These are phyloP conservation scores for Corynorhinus townsendii DNA, from an alignment of 2,113 vertebrate genomes.

Conservation along the genomic window DNA sequence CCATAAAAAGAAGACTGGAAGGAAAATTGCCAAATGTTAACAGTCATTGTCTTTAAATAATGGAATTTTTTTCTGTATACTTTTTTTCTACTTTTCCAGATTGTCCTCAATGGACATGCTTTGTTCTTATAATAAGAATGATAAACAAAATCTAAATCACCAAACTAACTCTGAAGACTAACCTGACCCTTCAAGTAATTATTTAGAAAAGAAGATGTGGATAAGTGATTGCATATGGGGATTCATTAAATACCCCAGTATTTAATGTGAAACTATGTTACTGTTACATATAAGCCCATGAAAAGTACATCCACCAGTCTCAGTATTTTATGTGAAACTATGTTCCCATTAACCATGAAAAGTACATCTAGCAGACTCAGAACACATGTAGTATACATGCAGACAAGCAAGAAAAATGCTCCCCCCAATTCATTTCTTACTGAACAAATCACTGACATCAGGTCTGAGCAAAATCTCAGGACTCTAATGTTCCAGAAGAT, in stretches of 20 bases:
- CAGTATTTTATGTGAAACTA: background rate
- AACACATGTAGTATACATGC: background rate
- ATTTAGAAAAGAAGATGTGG: background rate
- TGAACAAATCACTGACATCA: background rate
- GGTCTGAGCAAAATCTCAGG: background rate
- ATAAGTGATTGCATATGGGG: too few species aligned
- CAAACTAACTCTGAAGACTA: background rate
- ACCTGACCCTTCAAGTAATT: background rate
- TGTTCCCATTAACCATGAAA: background rate
- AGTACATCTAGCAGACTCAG: background rate
- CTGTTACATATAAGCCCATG: background rate
- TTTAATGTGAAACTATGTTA: background rate
- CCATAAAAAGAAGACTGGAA: background rate
- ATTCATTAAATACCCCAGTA: background rate
- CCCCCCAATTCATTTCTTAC: background rate
- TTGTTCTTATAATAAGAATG: conserved; percentile 26
- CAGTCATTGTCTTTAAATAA: background rate
- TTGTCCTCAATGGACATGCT: background rate
- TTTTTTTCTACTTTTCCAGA: conserved; percentile 20
- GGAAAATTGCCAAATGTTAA: conserved; percentile 5
- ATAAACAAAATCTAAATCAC: conserved; percentile 36
- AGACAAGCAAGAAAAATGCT: background rate
- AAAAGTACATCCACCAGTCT: background rate
- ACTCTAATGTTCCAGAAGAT: background rate
- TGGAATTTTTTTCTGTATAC: background rate